Percentiles rank a stretch among this genome's conserved stretches.
These are phyloP conservation scores for Eulemur albifrons DNA, from an alignment of 2,797 vertebrate genomes.

Conservation along the genomic window DNA sequence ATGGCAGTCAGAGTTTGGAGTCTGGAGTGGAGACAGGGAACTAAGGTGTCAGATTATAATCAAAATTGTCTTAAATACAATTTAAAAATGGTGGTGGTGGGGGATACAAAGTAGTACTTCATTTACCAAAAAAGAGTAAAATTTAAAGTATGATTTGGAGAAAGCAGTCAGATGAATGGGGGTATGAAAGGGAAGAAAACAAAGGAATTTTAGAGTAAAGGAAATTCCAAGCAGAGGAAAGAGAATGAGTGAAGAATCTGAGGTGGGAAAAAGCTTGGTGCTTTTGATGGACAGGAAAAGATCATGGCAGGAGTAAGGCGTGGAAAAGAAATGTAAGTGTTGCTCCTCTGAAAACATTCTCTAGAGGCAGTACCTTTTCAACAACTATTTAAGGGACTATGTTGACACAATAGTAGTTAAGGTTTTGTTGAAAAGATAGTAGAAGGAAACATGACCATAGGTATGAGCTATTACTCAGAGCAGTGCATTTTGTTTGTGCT, in stretches of 20 bases:
- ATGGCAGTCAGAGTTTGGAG: not conserved
- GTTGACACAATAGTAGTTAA: not conserved
- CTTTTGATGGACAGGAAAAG: not conserved
- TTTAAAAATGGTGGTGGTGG: no score
- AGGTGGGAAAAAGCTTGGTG: not conserved
- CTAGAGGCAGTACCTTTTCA: not conserved
- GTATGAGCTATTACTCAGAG: not conserved
- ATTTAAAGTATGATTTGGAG: not conserved
- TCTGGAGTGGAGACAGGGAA: no score
- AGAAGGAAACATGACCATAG: not conserved
- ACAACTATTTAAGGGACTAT: not conserved
- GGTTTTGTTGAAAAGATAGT: not conserved
- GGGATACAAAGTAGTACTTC: not conserved
- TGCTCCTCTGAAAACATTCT: not conserved
- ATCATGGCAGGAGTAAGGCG: not conserved
- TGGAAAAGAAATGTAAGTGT: not conserved
- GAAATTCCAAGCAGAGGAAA: not conserved
- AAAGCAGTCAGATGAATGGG: not conserved
- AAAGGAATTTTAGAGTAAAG: not conserved
- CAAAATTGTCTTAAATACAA: not conserved
- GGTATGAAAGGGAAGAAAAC: not conserved
- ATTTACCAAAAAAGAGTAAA: not conserved
- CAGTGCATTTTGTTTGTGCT: not conserved
- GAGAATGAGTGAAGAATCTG: not conserved
- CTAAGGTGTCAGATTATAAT: not conserved